Percentiles rank a stretch among this genome's conserved stretches.
Evolutionary conservation across 1,140 invertebrate genomes (phyloP).

Genomic region (Leguminivora glycinivorella): DNA sequence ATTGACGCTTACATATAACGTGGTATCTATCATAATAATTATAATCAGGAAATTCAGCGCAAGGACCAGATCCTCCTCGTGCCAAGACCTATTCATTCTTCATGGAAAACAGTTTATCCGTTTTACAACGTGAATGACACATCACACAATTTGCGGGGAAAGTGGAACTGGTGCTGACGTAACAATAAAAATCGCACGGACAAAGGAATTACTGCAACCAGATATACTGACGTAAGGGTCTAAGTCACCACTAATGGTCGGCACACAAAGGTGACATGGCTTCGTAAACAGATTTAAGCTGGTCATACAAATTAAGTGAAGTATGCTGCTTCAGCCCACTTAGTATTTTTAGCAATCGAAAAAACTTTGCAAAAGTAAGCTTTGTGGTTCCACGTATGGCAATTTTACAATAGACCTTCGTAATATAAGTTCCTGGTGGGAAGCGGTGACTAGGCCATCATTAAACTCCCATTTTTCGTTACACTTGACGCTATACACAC

Average conservation of each 20-base stretch:
- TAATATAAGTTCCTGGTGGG: too few species aligned
- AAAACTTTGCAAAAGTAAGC: too few species aligned
- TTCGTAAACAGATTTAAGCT: constrained; percentile 6
- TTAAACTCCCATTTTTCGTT: too few species aligned
- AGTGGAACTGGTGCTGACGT: constrained; percentile 64
- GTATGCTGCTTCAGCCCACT: too few species aligned
- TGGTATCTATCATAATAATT: background rate
- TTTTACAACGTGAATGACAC: constrained; percentile 40
- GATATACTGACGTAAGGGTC: constrained; percentile 43
- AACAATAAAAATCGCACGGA: constrained; percentile 72
- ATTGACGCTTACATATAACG: background rate
- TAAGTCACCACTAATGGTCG: constrained; percentile 39
- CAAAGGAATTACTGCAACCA: constrained; percentile 65
- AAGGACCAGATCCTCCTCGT: background rate
- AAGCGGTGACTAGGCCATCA: too few species aligned
- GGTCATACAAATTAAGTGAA: background rate
- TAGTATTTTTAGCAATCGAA: too few species aligned
- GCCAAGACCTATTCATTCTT: constrained; percentile 18
- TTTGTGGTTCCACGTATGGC: background rate
- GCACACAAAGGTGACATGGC: constrained; percentile 12
- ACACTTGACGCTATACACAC: too few species aligned
- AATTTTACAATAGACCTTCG: too few species aligned
- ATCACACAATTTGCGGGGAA: constrained; percentile 65
- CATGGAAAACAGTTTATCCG: constrained; percentile 40
- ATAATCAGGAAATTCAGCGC: constrained; percentile 3